phyloP scores from a whole-genome alignment of 2,113 vertebrate genomes.

The Dasypus novemcinctus region DNA sequence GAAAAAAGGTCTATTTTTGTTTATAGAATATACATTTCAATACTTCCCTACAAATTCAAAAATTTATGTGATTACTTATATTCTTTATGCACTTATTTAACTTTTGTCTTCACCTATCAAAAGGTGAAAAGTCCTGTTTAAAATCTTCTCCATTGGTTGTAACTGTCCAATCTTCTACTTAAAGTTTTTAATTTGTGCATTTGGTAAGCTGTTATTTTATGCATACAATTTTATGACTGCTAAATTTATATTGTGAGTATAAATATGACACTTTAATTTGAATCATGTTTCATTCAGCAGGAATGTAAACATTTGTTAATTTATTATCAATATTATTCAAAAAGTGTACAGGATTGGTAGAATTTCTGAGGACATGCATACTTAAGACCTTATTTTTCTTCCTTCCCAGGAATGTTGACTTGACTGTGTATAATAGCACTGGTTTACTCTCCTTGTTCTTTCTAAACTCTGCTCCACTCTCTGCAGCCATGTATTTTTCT shows the following conservation, averaged over 20 bases:
- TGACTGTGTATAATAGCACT: neutral
- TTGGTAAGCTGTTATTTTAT: conserved; percentile 46
- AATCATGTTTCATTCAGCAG: conserved; percentile 58
- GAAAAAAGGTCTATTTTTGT: neutral
- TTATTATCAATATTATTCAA: conserved; percentile 61
- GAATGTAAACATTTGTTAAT: conserved; percentile 41
- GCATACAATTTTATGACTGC: conserved; percentile 45
- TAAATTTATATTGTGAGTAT: conserved; percentile 57
- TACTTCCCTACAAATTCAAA: neutral
- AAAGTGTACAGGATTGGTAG: conserved; percentile 25
- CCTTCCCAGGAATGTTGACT: neutral
- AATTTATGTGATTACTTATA: conserved; percentile 22
- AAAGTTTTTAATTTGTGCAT: conserved; percentile 65
- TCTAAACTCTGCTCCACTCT: neutral
- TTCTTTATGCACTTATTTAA: neutral
- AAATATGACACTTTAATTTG: conserved; percentile 71
- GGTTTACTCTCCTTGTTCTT: neutral
- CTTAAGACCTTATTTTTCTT: conserved; percentile 6
- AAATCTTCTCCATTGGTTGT: conserved; percentile 16
- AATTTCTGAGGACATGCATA: conserved; percentile 24
- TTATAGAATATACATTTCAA: conserved; percentile 9
- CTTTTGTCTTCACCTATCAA: neutral
- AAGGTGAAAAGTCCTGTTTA: neutral
- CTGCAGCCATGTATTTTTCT: neutral
- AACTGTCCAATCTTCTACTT: neutral